These are phyloP conservation scores for Parus major DNA, from an alignment of 2,113 vertebrate genomes.

Conservation along the genomic window DNA sequence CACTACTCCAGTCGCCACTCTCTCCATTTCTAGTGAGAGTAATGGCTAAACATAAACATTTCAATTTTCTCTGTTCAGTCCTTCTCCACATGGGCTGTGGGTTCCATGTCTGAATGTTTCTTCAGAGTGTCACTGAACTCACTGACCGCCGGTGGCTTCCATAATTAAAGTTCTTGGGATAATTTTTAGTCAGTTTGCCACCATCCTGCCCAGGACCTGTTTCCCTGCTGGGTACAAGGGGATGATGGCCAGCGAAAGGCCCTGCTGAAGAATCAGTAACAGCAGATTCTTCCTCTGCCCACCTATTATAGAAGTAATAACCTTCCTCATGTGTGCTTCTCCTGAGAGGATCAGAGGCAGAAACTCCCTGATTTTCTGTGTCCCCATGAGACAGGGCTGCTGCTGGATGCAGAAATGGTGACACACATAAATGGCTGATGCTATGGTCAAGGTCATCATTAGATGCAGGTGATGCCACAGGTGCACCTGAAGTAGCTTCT, in stretches of 20 bases:
- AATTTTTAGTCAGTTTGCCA: background rate
- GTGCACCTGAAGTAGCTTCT: background rate
- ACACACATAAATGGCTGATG: background rate
- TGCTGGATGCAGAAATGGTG: background rate
- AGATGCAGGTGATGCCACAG: background rate
- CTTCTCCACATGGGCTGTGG: background rate
- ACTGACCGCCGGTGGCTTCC: constrained; percentile 73
- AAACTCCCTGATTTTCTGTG: background rate
- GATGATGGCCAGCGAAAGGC: background rate
- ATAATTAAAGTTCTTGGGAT: background rate
- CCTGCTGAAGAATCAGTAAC: background rate
- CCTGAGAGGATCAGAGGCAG: background rate
- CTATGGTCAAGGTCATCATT: background rate
- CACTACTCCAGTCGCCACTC: background rate
- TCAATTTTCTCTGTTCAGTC: background rate
- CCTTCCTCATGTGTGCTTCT: background rate
- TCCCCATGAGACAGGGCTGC: background rate
- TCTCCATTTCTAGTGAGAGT: background rate
- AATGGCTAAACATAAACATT: background rate
- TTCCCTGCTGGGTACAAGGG: background rate
- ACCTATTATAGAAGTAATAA: constrained; percentile 1
- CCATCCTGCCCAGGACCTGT: background rate
- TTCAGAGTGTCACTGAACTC: constrained; percentile 77
- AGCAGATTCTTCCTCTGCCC: background rate
- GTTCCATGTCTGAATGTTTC: background rate